Evolutionary conservation across 2,797 vertebrate genomes (phyloP).

Genomic region (Strix occidentalis): DNA sequence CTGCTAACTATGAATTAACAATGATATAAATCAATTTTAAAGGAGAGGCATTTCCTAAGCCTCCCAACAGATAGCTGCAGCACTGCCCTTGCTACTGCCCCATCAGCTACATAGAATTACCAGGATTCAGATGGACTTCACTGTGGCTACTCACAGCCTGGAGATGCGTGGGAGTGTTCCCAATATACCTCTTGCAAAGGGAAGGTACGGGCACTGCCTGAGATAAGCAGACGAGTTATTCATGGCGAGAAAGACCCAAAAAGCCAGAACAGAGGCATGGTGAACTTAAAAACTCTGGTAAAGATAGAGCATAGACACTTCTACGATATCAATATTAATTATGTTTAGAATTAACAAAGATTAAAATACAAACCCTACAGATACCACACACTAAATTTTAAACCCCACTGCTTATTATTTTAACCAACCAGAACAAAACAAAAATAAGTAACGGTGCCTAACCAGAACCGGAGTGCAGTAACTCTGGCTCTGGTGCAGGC

Average conservation of each 20-base stretch:
- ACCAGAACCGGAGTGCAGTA: background rate
- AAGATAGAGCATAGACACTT: background rate
- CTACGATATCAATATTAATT: background rate
- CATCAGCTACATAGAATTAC: background rate
- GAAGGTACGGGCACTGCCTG: background rate
- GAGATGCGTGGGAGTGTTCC: rapidly evolving
- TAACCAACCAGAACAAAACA: background rate
- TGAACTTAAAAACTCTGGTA: background rate
- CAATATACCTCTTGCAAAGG: background rate
- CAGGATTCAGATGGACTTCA: background rate
- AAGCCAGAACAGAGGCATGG: background rate
- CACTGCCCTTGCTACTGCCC: background rate
- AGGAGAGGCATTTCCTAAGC: background rate
- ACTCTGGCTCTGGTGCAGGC: background rate
- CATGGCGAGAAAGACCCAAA: background rate
- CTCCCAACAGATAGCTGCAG: background rate
- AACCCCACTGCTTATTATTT: background rate
- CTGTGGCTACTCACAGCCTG: background rate
- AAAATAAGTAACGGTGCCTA: background rate
- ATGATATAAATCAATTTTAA: background rate
- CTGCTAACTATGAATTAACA: background rate
- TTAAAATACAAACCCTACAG: background rate
- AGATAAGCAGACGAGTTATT: background rate
- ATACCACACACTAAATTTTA: background rate
- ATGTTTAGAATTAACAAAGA: background rate